These are phyloP conservation scores for Cosmorhoe ocellata DNA, from an alignment of 2,888 invertebrate species.

Conservation along the genomic window DNA sequence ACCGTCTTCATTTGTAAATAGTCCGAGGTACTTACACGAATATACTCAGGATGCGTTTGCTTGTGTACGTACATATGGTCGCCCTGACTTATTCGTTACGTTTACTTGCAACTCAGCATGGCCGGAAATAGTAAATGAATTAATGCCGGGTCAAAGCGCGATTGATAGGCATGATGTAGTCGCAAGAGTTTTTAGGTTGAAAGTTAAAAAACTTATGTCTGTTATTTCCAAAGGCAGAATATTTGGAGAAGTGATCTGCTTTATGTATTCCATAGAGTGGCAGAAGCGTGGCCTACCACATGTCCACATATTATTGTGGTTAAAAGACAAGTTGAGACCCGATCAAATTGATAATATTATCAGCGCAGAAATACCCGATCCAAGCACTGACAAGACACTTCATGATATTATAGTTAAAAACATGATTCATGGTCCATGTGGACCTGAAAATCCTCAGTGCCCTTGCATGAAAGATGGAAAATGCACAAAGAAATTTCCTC, in stretches of 20 bases:
- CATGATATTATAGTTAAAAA: conserved; percentile 33
- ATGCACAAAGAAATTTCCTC: conserved; percentile 38
- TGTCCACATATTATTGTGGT: no score
- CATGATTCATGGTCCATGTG: conserved; percentile 43
- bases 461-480: conserved; percentile 38
- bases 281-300: conserved; percentile 26
- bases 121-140: neutral
- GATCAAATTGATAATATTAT: conserved; percentile 37
- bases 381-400: conserved; percentile 22
- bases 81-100: conserved; percentile 8
- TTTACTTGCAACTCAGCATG: conserved; percentile 4
- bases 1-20: neutral
- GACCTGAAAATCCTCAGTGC: conserved; percentile 23
- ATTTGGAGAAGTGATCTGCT: neutral
- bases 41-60: neutral
- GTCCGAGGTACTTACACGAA: conserved; percentile 1
- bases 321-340: conserved; percentile 28
- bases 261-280: neutral
- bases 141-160: neutral
- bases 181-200: neutral
- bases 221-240: neutral
- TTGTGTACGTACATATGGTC: conserved; percentile 3
- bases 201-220: neutral
- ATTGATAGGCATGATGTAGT: no score
- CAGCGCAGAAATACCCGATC: conserved; percentile 38